Evolutionary conservation across 1,140 invertebrate species (phyloP).

Genomic region (Sipha flava): DNA sequence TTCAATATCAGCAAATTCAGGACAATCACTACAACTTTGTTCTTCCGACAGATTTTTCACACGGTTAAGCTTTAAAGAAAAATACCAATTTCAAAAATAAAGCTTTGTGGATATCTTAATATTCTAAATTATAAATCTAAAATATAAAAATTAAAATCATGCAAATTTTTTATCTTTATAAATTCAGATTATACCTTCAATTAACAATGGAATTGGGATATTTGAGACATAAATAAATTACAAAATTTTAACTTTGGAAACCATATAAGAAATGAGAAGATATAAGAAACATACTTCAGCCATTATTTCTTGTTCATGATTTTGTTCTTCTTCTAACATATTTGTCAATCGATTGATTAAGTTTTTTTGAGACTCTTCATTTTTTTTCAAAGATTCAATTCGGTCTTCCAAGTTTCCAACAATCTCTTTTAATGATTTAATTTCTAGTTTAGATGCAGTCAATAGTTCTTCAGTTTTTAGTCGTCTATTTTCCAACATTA

Average conservation of each 20-base stretch:
- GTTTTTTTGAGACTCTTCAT: conserved; percentile 15
- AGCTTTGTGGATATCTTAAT: too few relatives aligned
- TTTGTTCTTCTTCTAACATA: conserved; percentile 12
- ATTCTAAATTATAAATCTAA: too few relatives aligned
- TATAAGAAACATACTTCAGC: background rate
- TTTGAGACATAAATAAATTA: too few relatives aligned
- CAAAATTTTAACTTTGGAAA: too few relatives aligned
- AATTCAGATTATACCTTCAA: too few relatives aligned
- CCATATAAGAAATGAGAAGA: too few relatives aligned
- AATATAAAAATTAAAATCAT: too few relatives aligned
- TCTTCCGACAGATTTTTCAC: conserved; percentile 5
- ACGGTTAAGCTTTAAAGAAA: background rate
- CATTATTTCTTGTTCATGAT: conserved; percentile 21
- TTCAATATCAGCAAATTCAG: conserved; percentile 7
- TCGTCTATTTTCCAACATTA: background rate
- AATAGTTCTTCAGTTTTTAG: conserved; percentile 1
- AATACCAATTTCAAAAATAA: background rate
- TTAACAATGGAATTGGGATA: too few relatives aligned
- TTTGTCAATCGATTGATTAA: conserved; percentile 4
- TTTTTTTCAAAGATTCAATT: conserved; percentile 8
- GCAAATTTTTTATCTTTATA: too few relatives aligned
- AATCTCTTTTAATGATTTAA: background rate
- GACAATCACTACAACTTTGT: background rate
- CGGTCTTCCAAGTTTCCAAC: background rate
- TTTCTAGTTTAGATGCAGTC: background rate